A percentile compares a stretch with the other conserved stretches of the same genome.
Conservation (phyloP, 2,797 vertebrate species). For the Megaceryle alcyon region DNA sequence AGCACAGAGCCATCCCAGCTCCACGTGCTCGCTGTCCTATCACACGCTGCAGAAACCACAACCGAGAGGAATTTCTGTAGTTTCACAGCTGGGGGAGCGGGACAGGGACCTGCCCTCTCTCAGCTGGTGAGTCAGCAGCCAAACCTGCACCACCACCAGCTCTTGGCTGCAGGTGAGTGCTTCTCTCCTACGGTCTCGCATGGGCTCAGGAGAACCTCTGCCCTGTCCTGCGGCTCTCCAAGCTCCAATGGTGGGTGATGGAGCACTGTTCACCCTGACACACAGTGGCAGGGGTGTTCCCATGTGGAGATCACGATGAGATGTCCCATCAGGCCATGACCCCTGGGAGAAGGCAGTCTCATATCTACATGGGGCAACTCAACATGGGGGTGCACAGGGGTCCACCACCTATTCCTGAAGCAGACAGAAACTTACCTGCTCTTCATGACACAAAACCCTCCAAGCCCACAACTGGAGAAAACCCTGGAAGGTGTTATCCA, state of each 20-base stretch:
- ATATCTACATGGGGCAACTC: accelerated
- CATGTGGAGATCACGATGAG: accelerated
- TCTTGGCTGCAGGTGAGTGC: not conserved
- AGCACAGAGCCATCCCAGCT: accelerated
- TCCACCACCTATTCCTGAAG: not conserved
- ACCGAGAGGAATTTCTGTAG: not conserved
- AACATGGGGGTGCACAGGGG: not conserved
- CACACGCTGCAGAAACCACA: not conserved
- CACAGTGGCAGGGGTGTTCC: not conserved
- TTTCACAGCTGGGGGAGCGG: not conserved
- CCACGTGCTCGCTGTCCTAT: not conserved
- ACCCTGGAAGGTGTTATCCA: not conserved
- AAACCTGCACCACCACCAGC: not conserved
- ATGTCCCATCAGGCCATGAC: accelerated
- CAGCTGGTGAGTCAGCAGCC: not conserved
- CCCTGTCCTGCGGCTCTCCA: not conserved
- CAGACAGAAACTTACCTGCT: not conserved
- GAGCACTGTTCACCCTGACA: accelerated
- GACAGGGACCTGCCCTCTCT: not conserved
- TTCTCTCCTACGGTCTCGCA: not conserved
- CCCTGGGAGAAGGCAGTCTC: not conserved
- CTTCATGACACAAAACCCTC: not conserved
- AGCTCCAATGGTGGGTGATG: accelerated
- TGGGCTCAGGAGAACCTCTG: not conserved
- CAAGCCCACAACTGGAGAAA: not conserved